Evolutionary conservation across 64 coral and sea anemone genomes (phyloP), one percentile per base, ranked within the genome.

Genomic region (Pachyseris speciosa): DNA sequence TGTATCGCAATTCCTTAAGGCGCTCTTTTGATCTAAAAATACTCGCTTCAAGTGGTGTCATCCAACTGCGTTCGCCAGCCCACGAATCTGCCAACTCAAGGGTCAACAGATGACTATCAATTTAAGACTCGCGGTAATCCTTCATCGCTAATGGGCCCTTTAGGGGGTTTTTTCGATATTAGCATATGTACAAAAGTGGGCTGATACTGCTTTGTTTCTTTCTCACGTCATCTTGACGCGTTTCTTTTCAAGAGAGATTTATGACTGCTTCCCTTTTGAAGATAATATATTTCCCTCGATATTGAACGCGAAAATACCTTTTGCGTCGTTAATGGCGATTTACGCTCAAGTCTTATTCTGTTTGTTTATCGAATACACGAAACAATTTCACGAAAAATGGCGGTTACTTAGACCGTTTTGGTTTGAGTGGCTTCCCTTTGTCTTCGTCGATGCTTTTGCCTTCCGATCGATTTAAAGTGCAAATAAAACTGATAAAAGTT

Each of bases 71-170:
- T 39, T 71, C 76, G 77, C 63, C 77, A 81, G 31, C 39, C 37
- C 31, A 81, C 52, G 53, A 61, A 37, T 7, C 33, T 39, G 12
- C 30, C 13, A 20, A 52, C 15, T 51, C 16, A 12, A 37, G 32
- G 77, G 77, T 81, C 53, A 81, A 37, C 9, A 81, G 20, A 81
- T 57, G 29, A 51, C 50, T 71, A 53, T 81, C 22, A 81, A 81
- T 81, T 36, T 12, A 61, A 67, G 30, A n/a, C 27, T 34, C 34
- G 27, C 30, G 28, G 75, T 79, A 57, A 79, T 79, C 49, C 48
- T 26, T 40, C 30, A 26, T 9, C 13, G 31, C 36, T 63, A 61
- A 81, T 81, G 20, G 19, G 9, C 20, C 74, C 77, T 61, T 81
- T 9, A 40, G 77, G 77, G 77, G 34, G 19, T 81, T 22, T 34